Evolutionary conservation across 53 echinoderm and acorn worm species (phyloP).

Genomic region (Zoroaster sp.): DNA sequence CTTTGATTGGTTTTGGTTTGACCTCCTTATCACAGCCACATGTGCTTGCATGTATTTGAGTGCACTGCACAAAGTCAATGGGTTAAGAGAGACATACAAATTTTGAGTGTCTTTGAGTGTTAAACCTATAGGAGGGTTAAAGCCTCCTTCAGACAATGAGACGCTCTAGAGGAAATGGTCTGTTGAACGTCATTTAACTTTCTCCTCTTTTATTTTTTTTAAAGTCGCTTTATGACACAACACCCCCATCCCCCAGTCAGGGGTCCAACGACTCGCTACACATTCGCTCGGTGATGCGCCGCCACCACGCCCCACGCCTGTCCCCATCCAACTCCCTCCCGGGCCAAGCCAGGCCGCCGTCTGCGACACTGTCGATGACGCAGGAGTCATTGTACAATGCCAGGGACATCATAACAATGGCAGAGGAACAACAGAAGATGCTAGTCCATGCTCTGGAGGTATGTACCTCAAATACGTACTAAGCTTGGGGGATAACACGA

Average conservation of each 20-base stretch:
- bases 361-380: slow-evolving; percentile 66
- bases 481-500: too few relatives aligned
- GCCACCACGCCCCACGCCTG: slow-evolving; percentile 33
- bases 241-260: slow-evolving; percentile 16
- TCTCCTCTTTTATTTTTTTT: not conserved
- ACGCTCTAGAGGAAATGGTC: too few relatives aligned
- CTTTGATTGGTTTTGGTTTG: too few relatives aligned
- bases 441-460: slow-evolving; percentile 91
- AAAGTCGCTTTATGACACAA: not conserved
- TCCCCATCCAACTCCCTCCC: slow-evolving; percentile 34
- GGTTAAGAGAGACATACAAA: too few relatives aligned
- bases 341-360: not conserved
- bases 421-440: slow-evolving; percentile 81
- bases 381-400: slow-evolving; percentile 89
- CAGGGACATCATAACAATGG: slow-evolving; percentile 78
- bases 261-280: slow-evolving; percentile 66
- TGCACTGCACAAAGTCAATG: too few relatives aligned
- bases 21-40: too few relatives aligned
- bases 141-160: too few relatives aligned
- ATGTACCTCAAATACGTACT: too few relatives aligned
- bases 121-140: too few relatives aligned
- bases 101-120: too few relatives aligned
- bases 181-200: too few relatives aligned
- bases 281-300: slow-evolving; percentile 29
- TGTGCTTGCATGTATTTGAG: too few relatives aligned